Percentiles rank a stretch among this genome's conserved stretches.
Evolutionary conservation across 1,140 invertebrate genomes (phyloP).

Genomic region (Pemphigus obesinymphae): DNA sequence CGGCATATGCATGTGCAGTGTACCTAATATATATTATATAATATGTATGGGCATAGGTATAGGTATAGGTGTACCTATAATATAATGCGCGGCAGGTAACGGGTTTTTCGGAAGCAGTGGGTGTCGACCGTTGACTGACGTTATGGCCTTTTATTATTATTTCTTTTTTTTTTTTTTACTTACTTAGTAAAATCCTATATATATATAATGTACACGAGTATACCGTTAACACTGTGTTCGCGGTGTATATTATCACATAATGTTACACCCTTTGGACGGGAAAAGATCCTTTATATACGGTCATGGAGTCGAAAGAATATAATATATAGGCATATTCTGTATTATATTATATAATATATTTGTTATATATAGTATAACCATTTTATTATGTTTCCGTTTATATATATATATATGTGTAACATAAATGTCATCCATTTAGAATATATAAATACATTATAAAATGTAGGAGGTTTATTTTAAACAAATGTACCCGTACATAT

Average conservation of each 20-base stretch:
- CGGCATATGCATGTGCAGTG: background rate
- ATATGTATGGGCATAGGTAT: background rate
- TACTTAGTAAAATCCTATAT: background rate
- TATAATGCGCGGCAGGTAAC: background rate
- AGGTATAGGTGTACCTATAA: no score
- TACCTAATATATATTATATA: no score
- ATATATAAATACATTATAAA: background rate
- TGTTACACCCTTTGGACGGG: background rate
- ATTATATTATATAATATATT: no score
- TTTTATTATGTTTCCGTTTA: background rate
- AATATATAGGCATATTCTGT: no score
- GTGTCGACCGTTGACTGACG: constrained; percentile 18
- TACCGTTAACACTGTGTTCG: background rate
- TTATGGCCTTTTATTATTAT: constrained; percentile 18
- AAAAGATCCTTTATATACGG: background rate
- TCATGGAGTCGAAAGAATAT: no score
- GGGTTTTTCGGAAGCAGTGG: constrained; percentile 37
- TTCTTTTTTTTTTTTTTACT: background rate
- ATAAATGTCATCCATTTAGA: background rate
- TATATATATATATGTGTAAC: background rate
- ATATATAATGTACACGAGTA: no score
- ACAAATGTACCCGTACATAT: background rate
- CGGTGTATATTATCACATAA: background rate
- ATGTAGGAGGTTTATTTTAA: background rate
- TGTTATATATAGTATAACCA: no score